Conservation (phyloP, 2,113 vertebrate genomes). For the Stigmatopora nigra region DNA sequence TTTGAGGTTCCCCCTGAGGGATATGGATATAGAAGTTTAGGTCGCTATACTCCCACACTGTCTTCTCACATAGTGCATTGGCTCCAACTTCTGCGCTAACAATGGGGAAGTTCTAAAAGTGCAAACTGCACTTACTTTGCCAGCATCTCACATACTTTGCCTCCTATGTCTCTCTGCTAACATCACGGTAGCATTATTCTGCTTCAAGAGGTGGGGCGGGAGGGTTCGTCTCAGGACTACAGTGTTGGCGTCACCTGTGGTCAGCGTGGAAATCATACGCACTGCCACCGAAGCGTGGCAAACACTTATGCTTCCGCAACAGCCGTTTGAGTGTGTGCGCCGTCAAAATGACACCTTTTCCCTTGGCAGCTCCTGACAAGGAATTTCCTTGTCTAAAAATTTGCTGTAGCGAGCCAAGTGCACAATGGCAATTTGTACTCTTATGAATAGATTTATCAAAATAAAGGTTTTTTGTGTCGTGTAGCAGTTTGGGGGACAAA, state of each 20-base stretch:
- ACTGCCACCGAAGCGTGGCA: constrained; percentile 57
- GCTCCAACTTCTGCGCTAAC: constrained; percentile 37
- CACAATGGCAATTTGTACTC: constrained; percentile 60
- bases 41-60: constrained; percentile 56
- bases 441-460: constrained; percentile 56
- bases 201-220: constrained; percentile 32
- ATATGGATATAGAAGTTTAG: constrained; percentile 51
- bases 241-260: constrained; percentile 61
- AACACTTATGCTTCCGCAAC: constrained; percentile 61
- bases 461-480: constrained; percentile 38
- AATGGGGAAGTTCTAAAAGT: constrained; percentile 46
- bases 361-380: constrained; percentile 69
- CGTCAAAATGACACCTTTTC: constrained; percentile 67
- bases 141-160: constrained; percentile 24
- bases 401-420: constrained; percentile 50
- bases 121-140: constrained; percentile 45
- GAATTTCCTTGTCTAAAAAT: constrained; percentile 61
- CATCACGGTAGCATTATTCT: constrained; percentile 29
- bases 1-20: constrained; percentile 55
- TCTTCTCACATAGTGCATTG: constrained; percentile 39
- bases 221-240: constrained; percentile 47
- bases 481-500: constrained; percentile 24
- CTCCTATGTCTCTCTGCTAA: not conserved
- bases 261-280: constrained; percentile 64
- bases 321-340: constrained; percentile 59